Percentiles rank a stretch among this genome's conserved stretches.
Conservation (phyloP, 2,797 vertebrate genomes). For the Danio choprae region DNA sequence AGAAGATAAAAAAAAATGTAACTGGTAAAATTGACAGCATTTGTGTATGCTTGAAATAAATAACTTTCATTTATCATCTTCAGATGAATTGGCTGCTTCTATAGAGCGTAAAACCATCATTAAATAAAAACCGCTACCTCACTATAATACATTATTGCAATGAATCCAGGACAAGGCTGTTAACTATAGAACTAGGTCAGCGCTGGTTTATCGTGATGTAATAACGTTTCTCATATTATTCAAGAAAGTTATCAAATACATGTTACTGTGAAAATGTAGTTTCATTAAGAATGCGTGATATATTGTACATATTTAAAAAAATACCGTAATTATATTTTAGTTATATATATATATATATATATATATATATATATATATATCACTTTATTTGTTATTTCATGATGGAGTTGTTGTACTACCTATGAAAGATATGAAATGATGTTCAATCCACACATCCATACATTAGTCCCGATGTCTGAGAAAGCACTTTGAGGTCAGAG, state of each 20-base stretch:
- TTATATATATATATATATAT: background rate
- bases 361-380: background rate
- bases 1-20: too few relatives aligned
- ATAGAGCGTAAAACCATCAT: background rate
- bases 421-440: background rate
- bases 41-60: background rate
- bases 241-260: background rate
- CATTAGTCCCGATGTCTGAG: background rate
- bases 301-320: background rate
- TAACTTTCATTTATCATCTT: background rate
- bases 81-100: background rate
- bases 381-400: background rate
- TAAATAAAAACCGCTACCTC: background rate
- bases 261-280: background rate
- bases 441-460: background rate
- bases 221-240: background rate
- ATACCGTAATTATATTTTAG: background rate
- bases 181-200: constrained; percentile 8
- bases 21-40: too few relatives aligned
- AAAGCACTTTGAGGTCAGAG: background rate
- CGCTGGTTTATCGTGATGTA: background rate
- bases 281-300: background rate
- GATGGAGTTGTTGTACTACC: background rate
- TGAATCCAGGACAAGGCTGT: constrained; percentile 6
- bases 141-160: background rate